Conservation (phyloP, 2,113 vertebrate species). For the Irena cyanogastra region DNA sequence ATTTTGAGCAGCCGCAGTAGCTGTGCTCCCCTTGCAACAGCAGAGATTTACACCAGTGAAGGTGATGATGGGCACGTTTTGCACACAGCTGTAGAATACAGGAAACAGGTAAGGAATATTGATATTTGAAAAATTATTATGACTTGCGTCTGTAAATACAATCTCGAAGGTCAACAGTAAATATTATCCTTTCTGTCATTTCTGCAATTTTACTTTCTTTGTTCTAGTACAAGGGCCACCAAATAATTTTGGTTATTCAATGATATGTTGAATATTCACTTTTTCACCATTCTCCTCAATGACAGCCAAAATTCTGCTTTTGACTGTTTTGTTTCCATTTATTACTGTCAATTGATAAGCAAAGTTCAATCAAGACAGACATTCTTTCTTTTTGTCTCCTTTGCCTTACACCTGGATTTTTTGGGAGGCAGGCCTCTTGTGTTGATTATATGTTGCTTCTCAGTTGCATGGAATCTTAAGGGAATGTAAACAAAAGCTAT, state of each 20-base stretch:
- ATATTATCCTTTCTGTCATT: background rate
- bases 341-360: background rate
- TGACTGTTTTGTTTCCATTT: background rate
- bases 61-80: background rate
- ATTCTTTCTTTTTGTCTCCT: background rate
- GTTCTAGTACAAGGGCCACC: background rate
- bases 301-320: background rate
- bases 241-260: background rate
- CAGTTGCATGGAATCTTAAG: background rate
- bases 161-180: background rate
- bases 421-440: background rate
- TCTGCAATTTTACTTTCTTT: background rate
- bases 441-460: background rate
- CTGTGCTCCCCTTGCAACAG: constrained; percentile 77
- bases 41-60: constrained; percentile 56
- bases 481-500: background rate
- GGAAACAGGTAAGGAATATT: constrained; percentile 52
- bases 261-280: background rate
- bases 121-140: background rate
- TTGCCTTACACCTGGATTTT: background rate
- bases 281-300: background rate
- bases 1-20: constrained; percentile 66
- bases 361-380: background rate
- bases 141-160: background rate
- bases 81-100: background rate